phyloP scores from a whole-genome alignment of 1,140 invertebrate species.

The Lordiphosa mommai region DNA sequence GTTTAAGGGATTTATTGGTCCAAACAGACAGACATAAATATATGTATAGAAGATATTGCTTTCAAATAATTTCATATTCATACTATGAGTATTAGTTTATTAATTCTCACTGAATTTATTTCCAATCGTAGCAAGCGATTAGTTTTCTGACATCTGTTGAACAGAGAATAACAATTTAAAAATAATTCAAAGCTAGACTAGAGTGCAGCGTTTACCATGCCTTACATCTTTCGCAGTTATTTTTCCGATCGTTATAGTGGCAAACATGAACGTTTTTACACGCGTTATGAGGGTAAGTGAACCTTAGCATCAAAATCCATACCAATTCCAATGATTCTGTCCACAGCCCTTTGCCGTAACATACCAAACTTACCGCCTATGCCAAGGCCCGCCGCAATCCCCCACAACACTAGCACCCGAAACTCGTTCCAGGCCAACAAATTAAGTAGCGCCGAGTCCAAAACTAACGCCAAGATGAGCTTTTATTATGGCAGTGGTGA shows the following conservation, averaged over 20 bases:
- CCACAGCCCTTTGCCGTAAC: constrained; percentile 7
- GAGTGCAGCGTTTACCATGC: constrained; percentile 20
- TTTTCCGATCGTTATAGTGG: constrained; percentile 43
- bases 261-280: constrained; percentile 17
- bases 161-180: no score
- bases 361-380: constrained; percentile 21
- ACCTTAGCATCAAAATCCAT: not conserved
- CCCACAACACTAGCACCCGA: not conserved
- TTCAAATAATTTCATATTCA: no score
- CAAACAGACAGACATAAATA: no score
- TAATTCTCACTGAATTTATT: no score
- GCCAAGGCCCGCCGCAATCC: not conserved
- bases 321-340: no score
- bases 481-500: constrained; percentile 29
- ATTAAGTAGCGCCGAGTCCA: not conserved
- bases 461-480: not conserved
- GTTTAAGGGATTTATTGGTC: no score
- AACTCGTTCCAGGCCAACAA: not conserved
- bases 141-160: not conserved
- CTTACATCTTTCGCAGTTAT: constrained; percentile 23
- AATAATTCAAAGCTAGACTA: no score
- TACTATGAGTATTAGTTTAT: no score
- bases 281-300: constrained; percentile 37
- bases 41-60: no score
- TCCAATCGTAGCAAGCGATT: no score